These are phyloP conservation scores for Sebastes diploproa DNA, from an alignment of 2,797 vertebrate genomes.

Conservation along the genomic window DNA sequence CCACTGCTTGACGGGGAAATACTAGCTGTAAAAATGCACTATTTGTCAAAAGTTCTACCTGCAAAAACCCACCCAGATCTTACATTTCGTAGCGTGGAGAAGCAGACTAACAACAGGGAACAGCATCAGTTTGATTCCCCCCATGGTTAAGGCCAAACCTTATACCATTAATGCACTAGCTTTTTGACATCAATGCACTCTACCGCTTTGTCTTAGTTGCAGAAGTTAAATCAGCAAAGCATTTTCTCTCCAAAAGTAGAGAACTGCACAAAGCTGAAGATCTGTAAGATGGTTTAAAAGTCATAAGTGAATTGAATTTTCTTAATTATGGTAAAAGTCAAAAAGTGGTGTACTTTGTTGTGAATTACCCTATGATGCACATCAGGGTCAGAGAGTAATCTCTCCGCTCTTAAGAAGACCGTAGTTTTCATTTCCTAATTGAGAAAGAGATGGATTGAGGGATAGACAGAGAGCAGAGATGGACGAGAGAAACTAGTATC, in stretches of 20 bases:
- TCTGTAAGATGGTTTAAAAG: constrained; percentile 63
- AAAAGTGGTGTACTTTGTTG: constrained; percentile 53
- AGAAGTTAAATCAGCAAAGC: constrained; percentile 41
- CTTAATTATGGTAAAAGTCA: constrained; percentile 79
- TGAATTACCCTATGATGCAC: constrained; percentile 71
- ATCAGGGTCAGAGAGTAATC: constrained; percentile 63
- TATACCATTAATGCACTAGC: constrained; percentile 51
- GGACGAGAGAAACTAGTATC: constrained; percentile 19
- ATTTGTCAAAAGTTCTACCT: constrained; percentile 27
- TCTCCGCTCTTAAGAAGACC: constrained; percentile 64
- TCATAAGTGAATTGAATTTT: constrained; percentile 78
- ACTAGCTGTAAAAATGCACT: not conserved
- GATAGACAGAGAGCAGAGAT: constrained; percentile 34
- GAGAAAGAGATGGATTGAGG: constrained; percentile 57
- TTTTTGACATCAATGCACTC: constrained; percentile 64
- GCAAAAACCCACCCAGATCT: constrained; percentile 5
- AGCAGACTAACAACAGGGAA: not conserved
- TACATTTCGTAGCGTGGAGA: not conserved
- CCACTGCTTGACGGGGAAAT: not conserved
- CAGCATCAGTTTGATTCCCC: constrained; percentile 13
- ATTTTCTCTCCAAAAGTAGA: constrained; percentile 36
- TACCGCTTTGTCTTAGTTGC: constrained; percentile 55
- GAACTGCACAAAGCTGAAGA: constrained; percentile 47
- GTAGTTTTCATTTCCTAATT: constrained; percentile 80
- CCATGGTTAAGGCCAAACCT: not conserved